Evolutionary conservation across 1,140 invertebrate species (phyloP).

Genomic region (Panonychus citri): DNA sequence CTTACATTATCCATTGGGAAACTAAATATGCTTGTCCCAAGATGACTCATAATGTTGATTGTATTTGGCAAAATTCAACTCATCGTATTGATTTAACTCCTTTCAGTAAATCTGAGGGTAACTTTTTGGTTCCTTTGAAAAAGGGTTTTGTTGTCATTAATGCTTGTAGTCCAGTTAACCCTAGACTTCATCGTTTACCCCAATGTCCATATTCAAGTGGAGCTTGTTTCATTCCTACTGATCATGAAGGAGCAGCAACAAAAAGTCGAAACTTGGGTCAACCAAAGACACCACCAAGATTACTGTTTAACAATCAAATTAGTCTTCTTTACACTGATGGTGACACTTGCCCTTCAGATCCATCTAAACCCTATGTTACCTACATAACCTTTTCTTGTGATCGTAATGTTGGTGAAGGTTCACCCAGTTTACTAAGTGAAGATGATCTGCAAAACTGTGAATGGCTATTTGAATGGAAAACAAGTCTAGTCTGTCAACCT

Average conservation of each 20-base stretch:
- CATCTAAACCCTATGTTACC: background rate
- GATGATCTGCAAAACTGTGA: conserved; percentile 12
- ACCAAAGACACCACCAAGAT: background rate
- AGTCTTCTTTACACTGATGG: background rate
- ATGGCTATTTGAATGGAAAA: conserved; percentile 20
- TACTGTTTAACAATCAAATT: background rate
- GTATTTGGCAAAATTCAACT: conserved; percentile 16
- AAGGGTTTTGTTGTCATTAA: background rate
- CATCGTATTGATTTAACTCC: conserved; percentile 19
- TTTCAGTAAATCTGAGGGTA: conserved; percentile 16
- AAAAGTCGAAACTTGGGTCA: background rate
- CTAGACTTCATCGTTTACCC: background rate
- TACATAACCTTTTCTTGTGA: background rate
- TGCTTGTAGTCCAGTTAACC: background rate
- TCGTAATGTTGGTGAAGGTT: background rate
- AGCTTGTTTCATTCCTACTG: background rate
- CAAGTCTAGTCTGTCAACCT: conserved; percentile 18
- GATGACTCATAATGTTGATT: conserved; percentile 17
- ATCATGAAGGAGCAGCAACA: background rate
- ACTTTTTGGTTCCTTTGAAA: conserved; percentile 13
- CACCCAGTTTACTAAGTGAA: background rate
- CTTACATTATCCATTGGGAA: conserved; percentile 22
- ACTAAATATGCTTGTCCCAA: conserved; percentile 21
- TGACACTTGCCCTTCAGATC: background rate
- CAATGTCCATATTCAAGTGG: background rate